A percentile compares a stretch with the other conserved stretches of the same genome.
Conservation (phyloP, 2,113 vertebrate genomes). For the Panthera uncia region DNA sequence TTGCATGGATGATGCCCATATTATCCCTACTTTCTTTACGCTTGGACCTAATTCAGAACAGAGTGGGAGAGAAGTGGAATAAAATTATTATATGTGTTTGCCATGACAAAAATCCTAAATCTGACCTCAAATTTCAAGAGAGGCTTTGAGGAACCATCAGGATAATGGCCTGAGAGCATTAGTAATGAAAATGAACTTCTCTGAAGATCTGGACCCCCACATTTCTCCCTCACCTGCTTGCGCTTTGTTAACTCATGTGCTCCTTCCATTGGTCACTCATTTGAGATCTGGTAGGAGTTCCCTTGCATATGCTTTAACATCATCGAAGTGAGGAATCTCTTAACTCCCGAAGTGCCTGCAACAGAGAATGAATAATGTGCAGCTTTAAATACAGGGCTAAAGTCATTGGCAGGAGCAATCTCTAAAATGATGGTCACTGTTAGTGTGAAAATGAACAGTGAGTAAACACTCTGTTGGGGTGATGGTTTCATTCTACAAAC, state of each 20-base stretch:
- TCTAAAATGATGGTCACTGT: conserved; percentile 72
- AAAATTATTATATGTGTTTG: background rate
- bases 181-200: background rate
- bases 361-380: conserved; percentile 62
- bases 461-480: background rate
- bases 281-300: background rate
- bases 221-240: background rate
- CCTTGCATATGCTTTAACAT: background rate
- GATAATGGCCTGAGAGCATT: background rate
- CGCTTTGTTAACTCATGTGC: background rate
- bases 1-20: background rate
- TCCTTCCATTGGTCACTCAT: background rate
- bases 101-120: background rate
- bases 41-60: background rate
- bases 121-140: background rate
- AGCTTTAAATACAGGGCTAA: conserved; percentile 71
- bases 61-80: background rate
- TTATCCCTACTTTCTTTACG: background rate
- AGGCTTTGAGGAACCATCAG: background rate
- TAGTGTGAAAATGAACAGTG: conserved; percentile 48
- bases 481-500: background rate
- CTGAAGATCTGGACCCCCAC: background rate
- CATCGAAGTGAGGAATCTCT: background rate
- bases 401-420: conserved; percentile 69
- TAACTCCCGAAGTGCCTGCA: conserved; percentile 73